A percentile compares a stretch with the other conserved stretches of the same genome.
phyloP scores from a whole-genome alignment of 2,113 vertebrate genomes.

The Hippocampus barbouri region DNA sequence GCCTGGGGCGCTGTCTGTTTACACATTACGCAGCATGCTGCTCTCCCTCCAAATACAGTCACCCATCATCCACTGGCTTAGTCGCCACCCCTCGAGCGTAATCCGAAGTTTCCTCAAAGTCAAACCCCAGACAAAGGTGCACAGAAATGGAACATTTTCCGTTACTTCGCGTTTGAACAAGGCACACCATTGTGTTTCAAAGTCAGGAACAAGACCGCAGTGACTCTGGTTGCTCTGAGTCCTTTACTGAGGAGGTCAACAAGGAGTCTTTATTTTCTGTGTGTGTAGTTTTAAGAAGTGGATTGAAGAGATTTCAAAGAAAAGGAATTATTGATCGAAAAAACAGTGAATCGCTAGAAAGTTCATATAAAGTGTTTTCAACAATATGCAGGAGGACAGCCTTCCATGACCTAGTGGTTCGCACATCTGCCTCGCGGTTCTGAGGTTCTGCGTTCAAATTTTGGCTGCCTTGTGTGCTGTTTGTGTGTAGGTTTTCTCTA shows the following conservation, averaged over 20 bases:
- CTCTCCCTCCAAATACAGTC: constrained; percentile 1
- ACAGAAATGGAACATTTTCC: constrained; percentile 5
- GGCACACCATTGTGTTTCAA: constrained; percentile 17
- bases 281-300: background rate
- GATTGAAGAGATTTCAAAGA: background rate
- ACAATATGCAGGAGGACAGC: no score
- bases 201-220: background rate
- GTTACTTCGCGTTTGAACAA: constrained; percentile 23
- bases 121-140: constrained; percentile 11
- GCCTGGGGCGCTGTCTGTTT: constrained; percentile 11
- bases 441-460: no score
- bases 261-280: background rate
- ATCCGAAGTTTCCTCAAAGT: constrained; percentile 14
- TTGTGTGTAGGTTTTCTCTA: no score
- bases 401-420: no score
- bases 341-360: background rate
- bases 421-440: no score
- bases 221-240: constrained; percentile 6
- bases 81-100: background rate
- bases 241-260: constrained; percentile 6
- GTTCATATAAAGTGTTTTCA: no score
- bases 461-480: no score
- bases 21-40: constrained; percentile 19
- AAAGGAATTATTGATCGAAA: background rate
- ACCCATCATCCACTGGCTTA: constrained; percentile 6